Conservation (phyloP, 2,797 vertebrate species). For the Myotis planiceps region DNA sequence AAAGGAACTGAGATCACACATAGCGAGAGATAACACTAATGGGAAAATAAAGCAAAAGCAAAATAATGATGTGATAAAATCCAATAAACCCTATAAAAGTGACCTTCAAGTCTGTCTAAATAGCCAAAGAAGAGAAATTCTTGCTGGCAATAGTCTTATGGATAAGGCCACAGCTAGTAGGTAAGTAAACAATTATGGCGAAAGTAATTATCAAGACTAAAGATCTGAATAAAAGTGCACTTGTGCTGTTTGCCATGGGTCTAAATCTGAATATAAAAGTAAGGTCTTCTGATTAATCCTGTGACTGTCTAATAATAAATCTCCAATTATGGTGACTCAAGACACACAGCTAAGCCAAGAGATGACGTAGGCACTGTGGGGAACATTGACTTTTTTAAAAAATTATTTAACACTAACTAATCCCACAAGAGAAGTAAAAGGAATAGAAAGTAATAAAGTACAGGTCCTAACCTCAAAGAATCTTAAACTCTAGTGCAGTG, state of each 20-base stretch:
- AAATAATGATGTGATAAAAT: constrained; percentile 2
- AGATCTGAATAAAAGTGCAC: neutral
- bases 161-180: neutral
- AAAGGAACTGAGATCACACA: neutral
- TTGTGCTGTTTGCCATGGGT: neutral
- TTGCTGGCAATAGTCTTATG: neutral
- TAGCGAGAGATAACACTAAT: neutral
- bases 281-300: neutral
- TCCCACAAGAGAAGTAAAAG: neutral
- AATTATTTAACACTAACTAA: constrained; percentile 5
- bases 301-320: neutral
- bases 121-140: neutral
- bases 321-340: neutral
- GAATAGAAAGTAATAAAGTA: constrained; percentile 8
- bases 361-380: neutral
- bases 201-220: constrained; percentile 23
- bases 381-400: neutral
- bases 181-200: neutral
- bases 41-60: neutral
- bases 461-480: neutral
- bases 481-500: neutral
- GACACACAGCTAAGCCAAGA: neutral
- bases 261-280: neutral
- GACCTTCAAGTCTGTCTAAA: neutral
- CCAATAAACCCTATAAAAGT: neutral